Percentiles rank a stretch among this genome's conserved stretches.
These are phyloP conservation scores for Stomatorhinus ivindoensis DNA, from an alignment of 2,113 vertebrate genomes.

Conservation along the genomic window DNA sequence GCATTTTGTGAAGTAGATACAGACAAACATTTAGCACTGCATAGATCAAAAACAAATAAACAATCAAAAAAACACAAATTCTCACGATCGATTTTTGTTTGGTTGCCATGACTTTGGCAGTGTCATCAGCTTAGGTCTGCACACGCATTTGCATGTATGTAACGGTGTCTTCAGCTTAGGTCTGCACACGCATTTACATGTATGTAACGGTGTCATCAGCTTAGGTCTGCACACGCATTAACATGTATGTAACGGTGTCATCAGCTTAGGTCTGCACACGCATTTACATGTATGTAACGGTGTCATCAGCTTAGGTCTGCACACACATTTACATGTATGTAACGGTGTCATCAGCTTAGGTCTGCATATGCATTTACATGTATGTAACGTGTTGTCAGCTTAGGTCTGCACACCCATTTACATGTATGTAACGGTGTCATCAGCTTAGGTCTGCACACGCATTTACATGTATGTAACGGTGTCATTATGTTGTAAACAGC, in stretches of 20 bases:
- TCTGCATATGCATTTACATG: no score
- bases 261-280: no score
- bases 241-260: background rate
- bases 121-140: background rate
- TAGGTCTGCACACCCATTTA: no score
- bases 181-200: no score
- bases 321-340: background rate
- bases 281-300: background rate
- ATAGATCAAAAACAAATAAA: no score
- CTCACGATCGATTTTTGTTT: background rate
- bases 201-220: background rate
- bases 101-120: background rate
- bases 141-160: background rate
- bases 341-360: background rate
- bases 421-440: background rate
- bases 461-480: background rate
- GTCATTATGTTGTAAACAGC: background rate
- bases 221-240: no score
- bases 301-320: no score
- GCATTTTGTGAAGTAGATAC: background rate
- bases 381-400: background rate
- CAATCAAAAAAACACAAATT: background rate
- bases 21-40: background rate
- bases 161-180: no score
- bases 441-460: no score